Evolutionary conservation across 2,888 invertebrate genomes (phyloP), one percentile per base, ranked within the genome.

Genomic region (Thecophora atra): DNA sequence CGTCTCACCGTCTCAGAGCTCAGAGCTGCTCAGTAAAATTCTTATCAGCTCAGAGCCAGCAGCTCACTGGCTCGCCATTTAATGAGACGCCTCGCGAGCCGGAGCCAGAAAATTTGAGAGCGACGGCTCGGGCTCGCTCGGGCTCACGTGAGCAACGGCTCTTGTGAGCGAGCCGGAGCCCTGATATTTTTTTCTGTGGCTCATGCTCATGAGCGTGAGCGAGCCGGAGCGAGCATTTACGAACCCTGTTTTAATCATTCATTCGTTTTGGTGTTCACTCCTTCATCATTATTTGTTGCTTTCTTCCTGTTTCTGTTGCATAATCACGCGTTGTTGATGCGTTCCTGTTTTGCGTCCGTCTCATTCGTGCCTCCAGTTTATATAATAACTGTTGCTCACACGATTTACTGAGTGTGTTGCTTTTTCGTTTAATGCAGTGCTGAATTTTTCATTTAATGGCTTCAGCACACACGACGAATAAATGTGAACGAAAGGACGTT

Each of bases 401-500:
- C 28, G 26, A 60, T 60, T 19, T 11, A 15, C 47, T n/a, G 15
- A 5, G 11, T 8, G 8, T n/a, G 30, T 13, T 42, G 42, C 62
- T 62, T 37, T 13, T 26, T 24, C 21, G 24, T 56, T 68, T 68
- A 56, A 68, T 56, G 56, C 54, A 68, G 68, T 68, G 26, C 44
- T 68, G 56, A 42, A 68, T 68, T 68, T 68, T 68, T 68, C 54
- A 68, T 68, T 68, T 68, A 68, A 56, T 56, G 54, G 58, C 68
- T 68, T 64, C 30, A 24, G 24, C 37, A 30, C 19, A 2, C 13
- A 37, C 11, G 6, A 11, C 17, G 65, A 28, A 24, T 11, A 47
- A 17, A 2, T 47, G 64, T n/a, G 51, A 52, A 24, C 19, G 21
- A 42, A 28, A 62, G 6, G 62, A 5, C 15, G 17, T 19, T 17